A percentile compares a stretch with the other conserved stretches of the same genome.
Conservation (phyloP, 2,797 vertebrate species). For the Sebastes itinus region DNA sequence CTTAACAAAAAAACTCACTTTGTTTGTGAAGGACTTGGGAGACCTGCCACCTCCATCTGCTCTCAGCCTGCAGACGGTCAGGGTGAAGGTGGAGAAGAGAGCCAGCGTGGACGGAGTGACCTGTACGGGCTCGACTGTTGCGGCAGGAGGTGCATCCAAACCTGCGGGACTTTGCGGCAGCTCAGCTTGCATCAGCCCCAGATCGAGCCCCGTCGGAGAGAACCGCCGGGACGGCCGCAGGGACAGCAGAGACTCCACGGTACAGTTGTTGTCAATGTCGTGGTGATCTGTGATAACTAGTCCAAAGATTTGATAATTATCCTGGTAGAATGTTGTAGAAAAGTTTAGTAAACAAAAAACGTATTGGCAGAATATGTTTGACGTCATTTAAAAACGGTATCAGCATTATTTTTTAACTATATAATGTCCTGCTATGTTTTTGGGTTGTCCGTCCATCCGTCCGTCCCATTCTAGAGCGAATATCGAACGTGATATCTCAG, state of each 20-base stretch:
- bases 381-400: not conserved
- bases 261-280: conserved; percentile 1
- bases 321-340: not conserved
- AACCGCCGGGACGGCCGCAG: conserved; percentile 59
- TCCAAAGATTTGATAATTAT: not conserved
- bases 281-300: not conserved
- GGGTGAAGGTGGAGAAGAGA: conserved; percentile 91
- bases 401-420: not conserved
- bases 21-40: conserved; percentile 79
- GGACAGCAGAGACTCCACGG: conserved; percentile 71
- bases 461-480: too few relatives aligned
- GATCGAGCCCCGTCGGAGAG: conserved; percentile 61
- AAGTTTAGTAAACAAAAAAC: not conserved
- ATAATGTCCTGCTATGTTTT: not conserved
- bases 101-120: conserved; percentile 75
- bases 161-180: conserved; percentile 31
- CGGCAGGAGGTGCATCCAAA: conserved; percentile 73
- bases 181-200: conserved; percentile 67
- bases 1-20: not conserved
- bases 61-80: conserved; percentile 90
- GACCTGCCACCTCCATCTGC: conserved; percentile 85
- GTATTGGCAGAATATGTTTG: not conserved
- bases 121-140: conserved; percentile 36
- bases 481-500: too few relatives aligned
- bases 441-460: not conserved